Conservation (phyloP, 2,888 invertebrate genomes). For the Rhyacophila evoluta region DNA sequence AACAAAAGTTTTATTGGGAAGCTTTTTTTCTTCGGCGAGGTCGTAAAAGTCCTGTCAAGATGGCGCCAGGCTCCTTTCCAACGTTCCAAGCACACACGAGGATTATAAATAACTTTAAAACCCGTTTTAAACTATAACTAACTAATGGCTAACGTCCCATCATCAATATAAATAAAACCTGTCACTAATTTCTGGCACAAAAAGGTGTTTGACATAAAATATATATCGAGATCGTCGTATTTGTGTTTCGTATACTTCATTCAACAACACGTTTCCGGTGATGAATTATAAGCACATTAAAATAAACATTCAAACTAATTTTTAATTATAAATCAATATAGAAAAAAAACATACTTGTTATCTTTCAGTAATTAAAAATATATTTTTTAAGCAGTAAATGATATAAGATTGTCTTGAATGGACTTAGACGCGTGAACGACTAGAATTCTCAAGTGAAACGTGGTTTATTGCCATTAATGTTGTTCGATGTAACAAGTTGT, state of each 20-base stretch:
- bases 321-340: too few species aligned
- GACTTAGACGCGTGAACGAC: too few species aligned
- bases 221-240: slow-evolving; percentile 44
- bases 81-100: slow-evolving; percentile 20
- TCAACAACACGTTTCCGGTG: too few species aligned
- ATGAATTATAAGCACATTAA: too few species aligned
- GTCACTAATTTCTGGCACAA: slow-evolving; percentile 54
- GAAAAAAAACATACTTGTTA: too few species aligned
- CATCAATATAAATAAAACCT: slow-evolving; percentile 54
- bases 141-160: slow-evolving; percentile 46
- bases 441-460: too few species aligned
- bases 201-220: slow-evolving; percentile 53
- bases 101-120: slow-evolving; percentile 52
- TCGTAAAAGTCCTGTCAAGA: slow-evolving; percentile 45
- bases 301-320: too few species aligned
- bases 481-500: neutral
- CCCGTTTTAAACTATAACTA: slow-evolving; percentile 48
- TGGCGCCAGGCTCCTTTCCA: slow-evolving; percentile 51
- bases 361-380: too few species aligned
- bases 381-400: too few species aligned
- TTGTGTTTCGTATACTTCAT: neutral
- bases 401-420: too few species aligned
- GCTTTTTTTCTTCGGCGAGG: slow-evolving; percentile 35
- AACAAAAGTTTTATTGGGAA: slow-evolving; percentile 27
- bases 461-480: neutral